Base-by-base conservation (phyloP, 2,797 vertebrate species). In the Erpetoichthys calabaricus region DNA sequence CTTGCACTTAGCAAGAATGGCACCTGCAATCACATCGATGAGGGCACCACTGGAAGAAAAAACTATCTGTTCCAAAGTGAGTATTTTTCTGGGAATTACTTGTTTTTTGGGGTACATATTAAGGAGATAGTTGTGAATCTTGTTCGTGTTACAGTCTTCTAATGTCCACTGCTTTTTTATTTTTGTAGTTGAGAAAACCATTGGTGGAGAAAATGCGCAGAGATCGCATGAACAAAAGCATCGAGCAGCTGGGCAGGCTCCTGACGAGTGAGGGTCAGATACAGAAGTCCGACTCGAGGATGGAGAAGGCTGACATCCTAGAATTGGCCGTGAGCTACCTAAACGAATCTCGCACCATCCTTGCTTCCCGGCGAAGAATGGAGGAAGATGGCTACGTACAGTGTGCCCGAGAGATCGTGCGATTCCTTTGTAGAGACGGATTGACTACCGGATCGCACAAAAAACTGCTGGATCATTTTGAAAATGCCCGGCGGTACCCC, bases 121-220 rank as follows among this genome's bases (percentile, higher is more conserved):
- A 25, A 25, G 25, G 25, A 2, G 25, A 25, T 25, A 25, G 25
- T 25, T 25, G 25, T 25, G 25, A 25, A 25, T 25, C 25, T 25
- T 25, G 25, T 25, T 25, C 25, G 25, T 25, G 25, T 25, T 25
- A 25, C 25, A 25, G 25, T 25, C 25, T 25, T 25, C 25, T 25
- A 25, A 25, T 25, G 25, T 25, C 25, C 25, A 25, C 25, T 25
- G 25, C 25, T 25, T 25, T 25, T 25, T 25, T 25, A 25, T 25
- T 25, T 25, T 25, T 25, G 56, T 72, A 94, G 91, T 55, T 91
- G 55, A 84, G 89, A 63, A 91, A 94, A 64, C 89, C 89, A 6
- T n/a, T 78, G 1, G 81, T 89, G 64, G 86, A 88, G 65, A 89
- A 89, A 70, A 84, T 84, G 80, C 84, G 82, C 52, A 63, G 83